Evolutionary conservation across 2,888 invertebrate species (phyloP).

Genomic region (Drosophila cracens): DNA sequence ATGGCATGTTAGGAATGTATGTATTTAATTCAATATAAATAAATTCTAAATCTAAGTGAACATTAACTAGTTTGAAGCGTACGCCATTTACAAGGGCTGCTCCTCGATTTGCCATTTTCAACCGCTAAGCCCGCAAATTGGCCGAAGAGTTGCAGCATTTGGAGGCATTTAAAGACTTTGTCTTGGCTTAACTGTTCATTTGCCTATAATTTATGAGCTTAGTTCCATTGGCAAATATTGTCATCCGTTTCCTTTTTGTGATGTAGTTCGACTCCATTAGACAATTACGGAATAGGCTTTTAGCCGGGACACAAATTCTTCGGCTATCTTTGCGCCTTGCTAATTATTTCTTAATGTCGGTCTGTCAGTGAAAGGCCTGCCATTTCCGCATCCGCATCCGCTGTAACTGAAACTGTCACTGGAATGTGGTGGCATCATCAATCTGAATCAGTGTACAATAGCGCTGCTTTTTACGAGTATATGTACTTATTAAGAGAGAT

Average conservation of each 20-base stretch:
- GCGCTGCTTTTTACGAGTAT: conserved; percentile 5
- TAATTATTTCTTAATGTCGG: conserved; percentile 73
- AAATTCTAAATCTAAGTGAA: background rate
- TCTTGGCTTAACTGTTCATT: conserved; percentile 41
- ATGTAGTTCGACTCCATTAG: conserved; percentile 60
- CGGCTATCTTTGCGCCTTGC: conserved; percentile 43
- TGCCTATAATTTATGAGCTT: conserved; percentile 59
- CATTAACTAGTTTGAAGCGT: background rate
- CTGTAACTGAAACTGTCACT: conserved; percentile 44
- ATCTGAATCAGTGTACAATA: conserved; percentile 60
- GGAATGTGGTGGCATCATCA: conserved; percentile 59
- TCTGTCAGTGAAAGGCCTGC: conserved; percentile 51
- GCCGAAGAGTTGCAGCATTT: conserved; percentile 25
- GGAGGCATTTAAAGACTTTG: conserved; percentile 57
- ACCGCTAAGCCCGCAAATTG: conserved; percentile 28
- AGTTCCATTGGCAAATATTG: conserved; percentile 34
- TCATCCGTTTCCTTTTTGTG: conserved; percentile 26
- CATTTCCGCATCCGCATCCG: conserved; percentile 48
- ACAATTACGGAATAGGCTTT: conserved; percentile 71
- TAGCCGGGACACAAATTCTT: conserved; percentile 32
- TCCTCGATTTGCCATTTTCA: background rate
- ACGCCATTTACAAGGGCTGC: background rate
- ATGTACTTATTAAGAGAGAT: conserved; percentile 17
- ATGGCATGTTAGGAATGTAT: background rate
- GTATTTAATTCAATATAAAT: background rate